Evolutionary conservation across 1,140 invertebrate species (phyloP), one percentile per base, ranked within the genome.

Genomic region (Holcopasites calliopsidis): DNA sequence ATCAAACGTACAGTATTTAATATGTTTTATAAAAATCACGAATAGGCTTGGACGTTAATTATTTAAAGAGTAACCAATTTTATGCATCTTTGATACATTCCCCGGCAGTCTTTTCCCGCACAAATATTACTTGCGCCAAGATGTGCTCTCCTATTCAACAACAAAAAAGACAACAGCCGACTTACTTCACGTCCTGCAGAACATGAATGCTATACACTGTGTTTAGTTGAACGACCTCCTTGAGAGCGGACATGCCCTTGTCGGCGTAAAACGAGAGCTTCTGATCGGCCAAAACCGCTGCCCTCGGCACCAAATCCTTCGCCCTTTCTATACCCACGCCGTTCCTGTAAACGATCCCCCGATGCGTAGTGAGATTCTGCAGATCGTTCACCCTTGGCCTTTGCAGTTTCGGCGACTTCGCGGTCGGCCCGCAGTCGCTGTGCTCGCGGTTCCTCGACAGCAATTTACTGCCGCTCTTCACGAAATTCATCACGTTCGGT

Each of bases 131-230:
- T n/a, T n/a, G n/a, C n/a, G n/a, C n/a, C n/a, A n/a, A n/a, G n/a
- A 31, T 13, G 13, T 13, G 66, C 26, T 33, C 49, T 33, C 66
- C 21, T n/a, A 26, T 33, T 23, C 21, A 8, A 16, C 3, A 0
- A 18, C 5, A 4, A 50, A 1, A 18, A 21, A n/a, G 44, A 66
- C 42, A 44, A 55, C 6, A 1, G 10, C 2, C 7, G 35, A 88
- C 92, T 92, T 18, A 92, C 87, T 94, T 94, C 62, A 92, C 91
- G 82, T 95, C 94, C 82, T 93, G 92, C 33, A 95, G 90, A 68
- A 93, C 90, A 87, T 94, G 94, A 70, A 95, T 85, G 76, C 94
- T 95, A 5, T 94, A 90, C 21, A 94, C 92, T 40, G 85, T 88
- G 8, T 93, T 90, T 44, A 94, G 87, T 8, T 92, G 87, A 82